Evolutionary conservation across 2,113 vertebrate species (phyloP).

Genomic region (Pipa parva): DNA sequence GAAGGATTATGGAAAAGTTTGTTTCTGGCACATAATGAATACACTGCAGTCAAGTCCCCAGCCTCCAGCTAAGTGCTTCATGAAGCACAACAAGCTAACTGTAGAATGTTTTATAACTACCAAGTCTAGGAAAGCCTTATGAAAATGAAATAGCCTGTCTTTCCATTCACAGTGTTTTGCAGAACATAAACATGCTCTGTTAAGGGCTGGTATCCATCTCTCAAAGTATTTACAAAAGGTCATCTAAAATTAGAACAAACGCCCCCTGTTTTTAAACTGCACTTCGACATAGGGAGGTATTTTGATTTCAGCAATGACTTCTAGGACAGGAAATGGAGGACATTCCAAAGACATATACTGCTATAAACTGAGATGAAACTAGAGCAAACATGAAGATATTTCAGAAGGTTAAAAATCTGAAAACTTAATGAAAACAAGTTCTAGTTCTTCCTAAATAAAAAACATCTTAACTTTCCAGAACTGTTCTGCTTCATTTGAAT

Average conservation of each 20-base stretch:
- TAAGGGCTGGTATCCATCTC: constrained; percentile 48
- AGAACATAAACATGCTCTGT: constrained; percentile 46
- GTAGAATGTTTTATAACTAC: constrained; percentile 47
- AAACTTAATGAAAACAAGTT: too few relatives aligned
- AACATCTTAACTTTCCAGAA: too few relatives aligned
- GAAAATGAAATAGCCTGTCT: constrained; percentile 47
- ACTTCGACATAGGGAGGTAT: constrained; percentile 52
- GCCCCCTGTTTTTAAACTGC: constrained; percentile 50
- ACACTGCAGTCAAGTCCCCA: constrained; percentile 38
- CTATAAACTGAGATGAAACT: background rate
- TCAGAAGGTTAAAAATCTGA: background rate
- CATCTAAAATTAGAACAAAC: constrained; percentile 61
- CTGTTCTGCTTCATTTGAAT: too few relatives aligned
- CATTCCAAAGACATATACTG: constrained; percentile 15
- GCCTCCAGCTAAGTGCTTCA: constrained; percentile 37
- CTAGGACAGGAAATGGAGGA: constrained; percentile 25
- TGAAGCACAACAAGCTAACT: constrained; percentile 42
- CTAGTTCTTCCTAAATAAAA: too few relatives aligned
- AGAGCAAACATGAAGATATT: background rate
- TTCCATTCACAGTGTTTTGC: constrained; percentile 43
- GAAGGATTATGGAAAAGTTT: constrained; percentile 12
- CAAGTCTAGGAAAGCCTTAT: constrained; percentile 42
- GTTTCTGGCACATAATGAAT: constrained; percentile 43
- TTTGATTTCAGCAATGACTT: constrained; percentile 48
- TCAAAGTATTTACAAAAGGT: constrained; percentile 50